Evolutionary conservation across 1,140 invertebrate species (phyloP).

Genomic region (Limonius californicus): DNA sequence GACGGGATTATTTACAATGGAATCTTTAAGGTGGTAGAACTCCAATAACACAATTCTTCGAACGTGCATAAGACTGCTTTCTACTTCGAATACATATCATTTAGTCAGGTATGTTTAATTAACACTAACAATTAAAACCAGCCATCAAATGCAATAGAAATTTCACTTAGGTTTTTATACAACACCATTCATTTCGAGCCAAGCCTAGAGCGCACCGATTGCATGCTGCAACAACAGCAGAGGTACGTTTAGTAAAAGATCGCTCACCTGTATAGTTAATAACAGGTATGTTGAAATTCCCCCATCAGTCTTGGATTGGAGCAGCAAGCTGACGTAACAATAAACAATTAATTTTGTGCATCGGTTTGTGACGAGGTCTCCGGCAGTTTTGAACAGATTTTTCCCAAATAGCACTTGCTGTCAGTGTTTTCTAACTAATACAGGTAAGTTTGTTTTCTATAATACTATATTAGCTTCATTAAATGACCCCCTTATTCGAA

Average conservation of each 20-base stretch:
- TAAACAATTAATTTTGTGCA: not conserved
- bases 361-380: not conserved
- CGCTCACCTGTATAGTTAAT: not conserved
- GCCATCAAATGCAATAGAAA: too few species aligned
- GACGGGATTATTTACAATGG: not conserved
- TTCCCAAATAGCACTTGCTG: not conserved
- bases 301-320: not conserved
- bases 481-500: not conserved
- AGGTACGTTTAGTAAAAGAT: not conserved
- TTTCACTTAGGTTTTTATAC: not conserved
- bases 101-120: not conserved
- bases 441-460: not conserved
- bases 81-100: too few species aligned
- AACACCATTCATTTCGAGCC: not conserved
- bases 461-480: not conserved
- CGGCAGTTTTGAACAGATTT: not conserved
- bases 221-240: not conserved
- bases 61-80: too few species aligned
- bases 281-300: not conserved
- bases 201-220: not conserved
- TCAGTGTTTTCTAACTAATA: not conserved
- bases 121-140: not conserved
- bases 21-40: too few species aligned
- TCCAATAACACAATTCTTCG: too few species aligned
- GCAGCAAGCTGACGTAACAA: not conserved